Evolutionary conservation across 2,888 invertebrate genomes (phyloP), one percentile per base, ranked within the genome.

Genomic region (Allygus modestus): DNA sequence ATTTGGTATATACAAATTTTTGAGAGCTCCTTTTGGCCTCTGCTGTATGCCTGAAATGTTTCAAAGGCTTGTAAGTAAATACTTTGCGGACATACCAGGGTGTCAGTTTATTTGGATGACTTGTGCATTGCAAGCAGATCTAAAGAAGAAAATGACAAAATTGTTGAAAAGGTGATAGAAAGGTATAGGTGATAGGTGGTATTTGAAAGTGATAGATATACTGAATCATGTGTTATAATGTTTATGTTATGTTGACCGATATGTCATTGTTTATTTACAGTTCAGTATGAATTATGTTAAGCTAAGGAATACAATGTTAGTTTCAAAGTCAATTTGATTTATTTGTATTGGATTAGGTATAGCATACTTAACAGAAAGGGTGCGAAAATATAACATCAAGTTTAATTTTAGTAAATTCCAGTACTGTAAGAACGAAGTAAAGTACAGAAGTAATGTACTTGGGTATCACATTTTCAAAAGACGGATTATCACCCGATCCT

Each of bases 1-100:
- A 15, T 85, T 65, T 65, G 86, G 85, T 2, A 83, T 26, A 31
- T 85, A 84, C 65, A 82, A 77, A 82, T 85, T 85, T 41, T n/a
- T 26, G 17, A 81, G 73, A 61, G 26, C 85, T 20, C 85, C 85
- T 23, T 86, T 77, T 79, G 84, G 84, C 2, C 58, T 81, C 28
- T 31, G 23, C 20, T 51, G 28, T 28, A 58, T 43, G 33, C 81
- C 81, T 31, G 81, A 81, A 58, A 33, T 71, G 28, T 81, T 51
- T 28, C 51, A 54, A 58, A 81, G 43, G 58, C 23, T 77, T 7
- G 77, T 77, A 26, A 46, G 20, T 17, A 81, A 81, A 51, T 54
- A 51, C 58, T 81, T 81, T 81, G 51, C n/a, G 17, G 51, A 81
- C 23, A 81, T 51, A 54, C 58, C 81, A 51, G 81, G 58, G 23